Percentiles rank a stretch among this genome's conserved stretches.
Evolutionary conservation across 2,797 vertebrate genomes (phyloP).

Genomic region (Acanthornis magna): DNA sequence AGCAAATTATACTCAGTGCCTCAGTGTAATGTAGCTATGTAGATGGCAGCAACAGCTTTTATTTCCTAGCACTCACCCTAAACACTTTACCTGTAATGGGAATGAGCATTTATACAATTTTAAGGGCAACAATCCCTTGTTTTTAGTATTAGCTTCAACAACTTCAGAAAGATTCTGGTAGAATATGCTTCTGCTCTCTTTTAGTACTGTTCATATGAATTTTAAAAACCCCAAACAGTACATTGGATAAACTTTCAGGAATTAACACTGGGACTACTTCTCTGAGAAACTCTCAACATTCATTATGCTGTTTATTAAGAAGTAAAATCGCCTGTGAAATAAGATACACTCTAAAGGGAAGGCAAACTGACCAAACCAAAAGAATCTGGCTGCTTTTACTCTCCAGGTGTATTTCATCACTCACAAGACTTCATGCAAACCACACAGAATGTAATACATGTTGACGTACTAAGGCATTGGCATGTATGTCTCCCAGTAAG

Average conservation of each 20-base stretch:
- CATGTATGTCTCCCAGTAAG: not conserved
- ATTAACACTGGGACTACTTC: not conserved
- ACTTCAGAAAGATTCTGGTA: not conserved
- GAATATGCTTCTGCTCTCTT: not conserved
- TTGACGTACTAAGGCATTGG: not conserved
- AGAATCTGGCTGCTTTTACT: not conserved
- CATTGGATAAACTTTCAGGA: not conserved
- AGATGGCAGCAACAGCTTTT: not conserved
- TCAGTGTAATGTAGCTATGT: not conserved
- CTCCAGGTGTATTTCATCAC: not conserved
- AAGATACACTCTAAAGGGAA: not conserved
- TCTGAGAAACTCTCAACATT: not conserved
- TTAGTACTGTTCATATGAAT: not conserved
- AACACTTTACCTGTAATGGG: not conserved
- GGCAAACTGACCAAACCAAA: not conserved
- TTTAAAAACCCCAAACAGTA: accelerated
- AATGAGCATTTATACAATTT: not conserved
- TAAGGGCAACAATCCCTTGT: not conserved
- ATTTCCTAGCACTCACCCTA: not conserved
- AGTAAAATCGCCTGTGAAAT: not conserved
- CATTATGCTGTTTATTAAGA: not conserved
- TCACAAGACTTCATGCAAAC: not conserved
- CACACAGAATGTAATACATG: not conserved
- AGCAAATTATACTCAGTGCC: not conserved
- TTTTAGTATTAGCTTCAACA: not conserved